Evolutionary conservation across 2,888 invertebrate genomes (phyloP), one percentile per base, ranked within the genome.

Genomic region (Meganola albula): DNA sequence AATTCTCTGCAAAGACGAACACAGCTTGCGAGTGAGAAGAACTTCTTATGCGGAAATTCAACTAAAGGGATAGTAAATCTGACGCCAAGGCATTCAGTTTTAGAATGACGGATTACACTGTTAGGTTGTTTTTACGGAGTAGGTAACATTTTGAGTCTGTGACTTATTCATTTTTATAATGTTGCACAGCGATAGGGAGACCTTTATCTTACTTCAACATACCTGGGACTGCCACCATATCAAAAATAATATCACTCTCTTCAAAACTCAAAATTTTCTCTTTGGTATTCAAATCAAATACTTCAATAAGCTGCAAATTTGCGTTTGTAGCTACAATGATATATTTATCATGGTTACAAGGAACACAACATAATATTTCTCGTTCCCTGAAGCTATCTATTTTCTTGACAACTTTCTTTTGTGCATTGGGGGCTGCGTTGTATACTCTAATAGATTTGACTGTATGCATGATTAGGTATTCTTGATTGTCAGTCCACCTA

Each of bases 181-280:
- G n/a, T n/a, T n/a, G n/a, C n/a, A n/a, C n/a, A n/a, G n/a, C n/a
- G n/a, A 29, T 22, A 10, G 14, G 13, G n/a, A 24, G 10, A 30
- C 8, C 20, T 9, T n/a, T 16, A 31, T 9, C 10, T 6, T 12
- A 18, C 26, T 18, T 26, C 9, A 6, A 59, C 73, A 63, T 48
- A 83, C 84, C 75, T 28, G 82, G 80, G 12, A 85, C 70, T 31
- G 69, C 63, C 27, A 80, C 44, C 24, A 85, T 61, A 49, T 79
- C 73, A 31, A 71, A 31, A 12, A 83, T 61, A 3, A 55, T 48
- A 39, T 72, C 77, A 12, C 56, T 67, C 42, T 80, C 78, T 24
- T 75, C 69, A 26, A 75, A 71, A 1, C 57, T 51, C 41, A 75
- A 63, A 8, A 75, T 48, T 12, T 58, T 67, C n/a, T 70, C 68